phyloP scores from a whole-genome alignment of 2,888 invertebrate genomes.

The Branchellion lobata region DNA sequence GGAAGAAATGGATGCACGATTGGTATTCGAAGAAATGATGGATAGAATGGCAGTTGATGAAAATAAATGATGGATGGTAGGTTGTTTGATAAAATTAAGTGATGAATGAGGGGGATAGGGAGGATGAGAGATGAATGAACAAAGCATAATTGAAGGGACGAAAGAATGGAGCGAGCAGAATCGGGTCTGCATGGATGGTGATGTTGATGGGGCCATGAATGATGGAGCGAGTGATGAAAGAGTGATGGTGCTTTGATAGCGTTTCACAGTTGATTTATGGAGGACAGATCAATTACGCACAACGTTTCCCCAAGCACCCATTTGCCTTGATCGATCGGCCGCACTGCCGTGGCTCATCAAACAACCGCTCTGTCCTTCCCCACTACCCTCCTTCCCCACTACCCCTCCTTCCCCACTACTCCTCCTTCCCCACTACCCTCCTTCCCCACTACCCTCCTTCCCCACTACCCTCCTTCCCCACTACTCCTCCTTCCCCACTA shows the following conservation, averaged over 20 bases:
- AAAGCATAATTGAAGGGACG: neutral
- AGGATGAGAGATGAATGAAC: neutral
- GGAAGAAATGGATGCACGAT: no score
- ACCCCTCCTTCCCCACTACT: no score
- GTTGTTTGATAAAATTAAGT: neutral
- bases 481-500: no score
- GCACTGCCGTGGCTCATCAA: neutral
- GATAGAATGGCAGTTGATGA: no score
- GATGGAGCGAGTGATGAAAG: neutral
- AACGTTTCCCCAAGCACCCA: neutral
- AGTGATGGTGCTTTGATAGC: conserved; percentile 6
- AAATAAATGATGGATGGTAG: no score
- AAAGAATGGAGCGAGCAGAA: neutral
- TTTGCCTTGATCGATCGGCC: neutral
- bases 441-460: no score
- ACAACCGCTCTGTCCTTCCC: neutral
- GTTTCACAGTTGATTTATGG: conserved; percentile 19
- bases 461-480: no score
- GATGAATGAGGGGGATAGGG: conserved; percentile 3
- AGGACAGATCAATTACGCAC: conserved; percentile 9
- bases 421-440: no score
- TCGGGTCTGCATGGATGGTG: neutral
- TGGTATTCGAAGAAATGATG: no score
- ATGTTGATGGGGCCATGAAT: neutral
- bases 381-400: no score